Evolutionary conservation across 1,140 invertebrate species (phyloP).

Genomic region (Drosophila bifasciata): DNA sequence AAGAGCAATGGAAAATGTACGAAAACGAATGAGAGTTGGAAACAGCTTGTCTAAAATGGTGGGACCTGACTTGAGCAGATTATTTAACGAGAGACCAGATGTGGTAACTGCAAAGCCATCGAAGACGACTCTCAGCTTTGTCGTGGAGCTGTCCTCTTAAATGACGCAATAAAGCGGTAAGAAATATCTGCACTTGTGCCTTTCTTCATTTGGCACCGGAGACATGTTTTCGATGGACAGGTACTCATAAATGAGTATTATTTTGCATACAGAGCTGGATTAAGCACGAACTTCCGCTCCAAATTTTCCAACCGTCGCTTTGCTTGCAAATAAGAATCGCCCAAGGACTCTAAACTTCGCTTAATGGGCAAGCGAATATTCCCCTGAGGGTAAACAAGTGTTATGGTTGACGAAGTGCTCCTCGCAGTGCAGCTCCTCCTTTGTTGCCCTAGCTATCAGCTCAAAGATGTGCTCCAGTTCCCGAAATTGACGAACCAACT

Average conservation of each 20-base stretch:
- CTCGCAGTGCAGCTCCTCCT: too few species aligned
- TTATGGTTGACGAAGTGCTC: too few species aligned
- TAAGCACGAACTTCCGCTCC: too few species aligned
- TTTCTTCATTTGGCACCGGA: too few species aligned
- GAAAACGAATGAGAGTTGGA: slow-evolving; percentile 78
- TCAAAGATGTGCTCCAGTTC: not conserved
- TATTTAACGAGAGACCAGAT: slow-evolving; percentile 49
- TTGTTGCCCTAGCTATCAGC: not conserved
- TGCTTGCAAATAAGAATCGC: too few species aligned
- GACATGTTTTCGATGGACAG: too few species aligned
- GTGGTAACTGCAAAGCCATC: slow-evolving; percentile 23
- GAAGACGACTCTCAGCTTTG: slow-evolving; percentile 36
- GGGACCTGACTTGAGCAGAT: slow-evolving; percentile 10
- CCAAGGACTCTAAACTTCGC: too few species aligned
- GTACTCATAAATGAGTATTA: too few species aligned
- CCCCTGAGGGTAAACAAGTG: too few species aligned
- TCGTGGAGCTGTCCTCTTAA: slow-evolving; percentile 15
- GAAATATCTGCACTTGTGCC: slow-evolving; percentile 6
- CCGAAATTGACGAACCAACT: not conserved
- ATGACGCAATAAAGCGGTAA: slow-evolving; percentile 23
- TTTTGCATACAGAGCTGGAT: too few species aligned
- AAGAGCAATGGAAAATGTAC: slow-evolving; percentile 69
- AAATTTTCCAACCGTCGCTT: too few species aligned
- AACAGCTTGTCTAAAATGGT: slow-evolving; percentile 28
- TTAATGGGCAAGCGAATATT: too few species aligned